Conservation (phyloP, 2,797 vertebrate species). For the Pempheris klunzingeri region DNA sequence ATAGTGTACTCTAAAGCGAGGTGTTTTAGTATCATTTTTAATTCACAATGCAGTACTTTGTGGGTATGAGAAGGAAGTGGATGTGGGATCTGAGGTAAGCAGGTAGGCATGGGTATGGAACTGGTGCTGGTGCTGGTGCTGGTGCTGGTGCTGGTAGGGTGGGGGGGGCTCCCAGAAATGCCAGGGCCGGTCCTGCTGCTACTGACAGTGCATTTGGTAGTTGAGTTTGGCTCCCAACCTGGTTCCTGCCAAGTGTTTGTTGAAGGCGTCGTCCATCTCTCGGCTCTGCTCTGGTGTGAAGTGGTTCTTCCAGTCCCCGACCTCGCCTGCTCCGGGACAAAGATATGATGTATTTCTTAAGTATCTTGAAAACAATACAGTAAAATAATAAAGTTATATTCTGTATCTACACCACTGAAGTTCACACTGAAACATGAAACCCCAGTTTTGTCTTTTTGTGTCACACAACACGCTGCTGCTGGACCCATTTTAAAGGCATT, state of each 20-base stretch:
- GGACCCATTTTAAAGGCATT: not conserved
- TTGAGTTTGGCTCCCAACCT: constrained; percentile 76
- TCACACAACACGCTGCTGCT: too few relatives aligned
- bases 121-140: too few relatives aligned
- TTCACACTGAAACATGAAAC: not conserved
- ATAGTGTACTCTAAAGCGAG: too few relatives aligned
- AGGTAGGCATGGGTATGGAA: too few relatives aligned
- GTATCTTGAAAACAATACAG: not conserved
- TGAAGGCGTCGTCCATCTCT: constrained; percentile 87
- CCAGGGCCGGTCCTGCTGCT: too few relatives aligned
- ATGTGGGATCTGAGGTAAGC: too few relatives aligned
- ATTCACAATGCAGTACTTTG: too few relatives aligned
- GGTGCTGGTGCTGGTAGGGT: too few relatives aligned
- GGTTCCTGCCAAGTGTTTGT: constrained; percentile 74
- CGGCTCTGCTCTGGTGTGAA: constrained; percentile 80
- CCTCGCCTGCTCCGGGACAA: constrained; percentile 66
- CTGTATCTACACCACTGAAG: not conserved
- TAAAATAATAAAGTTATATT: not conserved
- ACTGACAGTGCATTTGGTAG: constrained; percentile 75
- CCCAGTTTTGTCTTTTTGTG: not conserved
- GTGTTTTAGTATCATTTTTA: too few relatives aligned
- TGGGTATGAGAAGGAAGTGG: too few relatives aligned
- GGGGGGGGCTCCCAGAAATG: too few relatives aligned
- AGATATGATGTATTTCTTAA: not conserved
- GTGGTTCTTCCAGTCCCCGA: constrained; percentile 83